Base-by-base conservation (phyloP, 2,888 invertebrate species). In the Melolontha melolontha region DNA sequence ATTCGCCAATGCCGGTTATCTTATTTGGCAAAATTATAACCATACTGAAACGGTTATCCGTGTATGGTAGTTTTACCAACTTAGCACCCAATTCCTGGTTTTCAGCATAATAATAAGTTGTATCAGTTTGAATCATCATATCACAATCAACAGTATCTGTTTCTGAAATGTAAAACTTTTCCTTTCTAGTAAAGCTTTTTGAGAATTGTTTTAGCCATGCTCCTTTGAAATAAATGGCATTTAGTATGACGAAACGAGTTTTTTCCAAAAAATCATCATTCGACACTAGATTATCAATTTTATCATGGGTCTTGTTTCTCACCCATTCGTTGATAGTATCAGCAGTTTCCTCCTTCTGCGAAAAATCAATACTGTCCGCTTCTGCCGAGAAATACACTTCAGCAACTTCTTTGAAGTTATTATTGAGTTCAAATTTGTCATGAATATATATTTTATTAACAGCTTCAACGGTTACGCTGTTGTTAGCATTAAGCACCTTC, bases 191-290 rank as follows among this genome's bases (percentile, higher is more conserved):
- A 1, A 74, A 29, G 0, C 77, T 75, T 0, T 84, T 77, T 22
- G 90, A 79, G 77, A 96, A 97, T 74, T 89, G 85, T 29, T 86
- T 79, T 47, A 84, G 81, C 94, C 95, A 96, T 34, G 86, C 85
- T 1, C 91, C 88, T 85, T 94, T 95, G 83, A 96, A 95, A 80
- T 95, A 94, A n/a, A 96, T 87, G 0, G 94, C 95, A 79, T 94
- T 96, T 2, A 94, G 87, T 5, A 96, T 86, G 1, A 95, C 89
- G 67, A 93, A 81, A 57, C 89, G 85, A 0, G 93, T 92, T 0
- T 82, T 77, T 0, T 59, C 51, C 77, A 84, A 76, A 0, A 94
- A 78, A 75, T 86, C 84, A 72, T 85, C 89, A 1, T 87, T n/a
- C 1, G 85, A 80, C 52, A 98, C 82, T 1, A 98, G 84, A 75